Base-by-base conservation (phyloP, 2,888 invertebrate genomes). In the Therioaphis trifolii region DNA sequence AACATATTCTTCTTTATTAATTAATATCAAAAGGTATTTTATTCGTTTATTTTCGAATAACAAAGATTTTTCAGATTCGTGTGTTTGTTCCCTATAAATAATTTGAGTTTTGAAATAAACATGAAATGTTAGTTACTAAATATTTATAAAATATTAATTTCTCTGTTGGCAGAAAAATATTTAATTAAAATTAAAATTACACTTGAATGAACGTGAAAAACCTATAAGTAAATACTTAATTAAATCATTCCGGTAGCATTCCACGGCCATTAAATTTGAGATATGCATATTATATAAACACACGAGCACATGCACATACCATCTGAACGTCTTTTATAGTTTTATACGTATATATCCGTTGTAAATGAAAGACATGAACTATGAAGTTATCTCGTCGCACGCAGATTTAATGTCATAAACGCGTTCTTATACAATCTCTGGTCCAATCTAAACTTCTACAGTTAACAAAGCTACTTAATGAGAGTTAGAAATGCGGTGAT, bases 361-460 rank as follows among this genome's bases (percentile, higher is more conserved):
- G 61, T 61, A 61, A 61, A 24, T 24, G 3, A 58, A 61, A 58
- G 14, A 61, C 24, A 11, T 15, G 12, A 0, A 18, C 18, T 61
- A 61, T 43, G 21, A 46, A 58, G 11, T 79, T 71, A 71, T 79
- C 79, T 58, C 79, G 69, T 18, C 55, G 14, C 66, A n/a, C 52
- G n/a, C 35, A 52, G 43, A 58, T 71, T 71, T 29, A 71, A 61
- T 35, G 80, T 63, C 61, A 72, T 72, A 80, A 72, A 61, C 43
- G 49, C 58, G 61, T 49, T 49, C 80, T 61, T 72, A 49, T 46
- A 1, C 46, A 80, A 72, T 69, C 55, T 71, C 15, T 18, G 35
- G 69, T 80, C 61, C 61, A 35, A 80, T 80, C 80, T 80, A 61
- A 80, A 80, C 80, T 80, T 61, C 11, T 29, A 58, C 49, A 72